Base-by-base conservation (phyloP, 2,797 vertebrate genomes). In the Capromys pilorides region DNA sequence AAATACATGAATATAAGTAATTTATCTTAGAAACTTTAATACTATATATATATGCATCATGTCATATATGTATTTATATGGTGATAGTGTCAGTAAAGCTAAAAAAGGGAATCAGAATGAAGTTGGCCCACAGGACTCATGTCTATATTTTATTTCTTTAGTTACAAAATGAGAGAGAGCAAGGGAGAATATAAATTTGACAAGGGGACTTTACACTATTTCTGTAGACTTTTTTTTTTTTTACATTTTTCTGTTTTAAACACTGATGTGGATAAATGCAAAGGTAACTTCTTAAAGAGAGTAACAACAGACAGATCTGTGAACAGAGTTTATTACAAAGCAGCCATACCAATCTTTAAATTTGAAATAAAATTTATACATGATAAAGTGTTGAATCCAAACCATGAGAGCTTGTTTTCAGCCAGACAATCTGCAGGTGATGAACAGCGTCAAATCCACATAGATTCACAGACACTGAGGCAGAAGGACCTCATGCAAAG, bases 221-320 rank as follows among this genome's bases (percentile, higher is more conserved):
- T 12, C 18, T 54, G 0, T 45, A 3, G 5, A 1, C 28, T 24
- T 59, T 36, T 51, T n/a, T n/a, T 54, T 13, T 16, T 0, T 11
- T n/a, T 4, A 14, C 31, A 1, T 88, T n/a, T 86, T 41, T 28
- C 21, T 33, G 24, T 51, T 86, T 80, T 62, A 21, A 2, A 26
- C 4, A 24, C 8, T 51, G 26, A 41, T 18, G 62, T 49, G 14
- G 45, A 7, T 6, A 77, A 88, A 80, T 14, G 0, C 18, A 31
- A 71, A 19, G 6, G 1, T 41, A 24, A 8, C 51, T 36, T 69
- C 61, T 83, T 62, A 57, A 10, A 59, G 41, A 31, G 11, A 28
- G 11, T n/a, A 59, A 64, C 18, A 69, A 62, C 66, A 66, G 39
- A n/a, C 54, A 64, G 11, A 8, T 19, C 41, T 54, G 6, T 71